Base-by-base conservation (phyloP, 2,113 vertebrate genomes). In the Indicator maculatus region DNA sequence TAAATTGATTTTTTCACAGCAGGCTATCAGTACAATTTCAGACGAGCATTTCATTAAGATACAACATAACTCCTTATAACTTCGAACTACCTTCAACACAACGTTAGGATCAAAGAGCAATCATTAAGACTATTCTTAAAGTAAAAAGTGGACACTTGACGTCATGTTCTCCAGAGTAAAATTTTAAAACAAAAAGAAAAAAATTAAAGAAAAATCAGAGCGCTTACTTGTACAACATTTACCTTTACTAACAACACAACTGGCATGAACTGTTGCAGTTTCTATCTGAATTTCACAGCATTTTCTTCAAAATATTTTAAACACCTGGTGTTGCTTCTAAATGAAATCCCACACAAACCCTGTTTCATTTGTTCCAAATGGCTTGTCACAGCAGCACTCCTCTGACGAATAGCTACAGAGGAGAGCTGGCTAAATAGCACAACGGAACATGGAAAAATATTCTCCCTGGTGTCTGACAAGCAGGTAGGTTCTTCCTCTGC, bases 1-100 rank as follows among this genome's bases (percentile, higher is more conserved):
- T 73, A 95, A 96, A 94, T 76, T 90, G 93, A 95, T 95, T 96
- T 93, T 96, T 92, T 97, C 95, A 95, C 83, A 89, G 95, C 80
- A 91, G 93, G 91, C 93, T 93, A 90, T 94, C 94, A 89, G 88
- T 94, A 90, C 79, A 41, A 85, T 89, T 92, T 93, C 91, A 95
- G 92, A 96, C 67, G 83, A 95, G 91, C 94, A 95, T 91, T 97
- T 87, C 92, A 93, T 95, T 85, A 79, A 77, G 93, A 85, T 55
- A 86, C 72, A 93, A 84, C 63, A 88, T 93, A 90, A 89, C 92
- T 96, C 89, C 89, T 87, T 50, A 87, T 83, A 95, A 92, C 87
- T 96, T 96, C 91, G 93, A 97, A 93, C 90, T 94, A 94, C 78
- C 94, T 97, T 94, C 93, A 95, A 20, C 55, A 93, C 84, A 90